These are phyloP conservation scores for Rugalucina vietnamica DNA, from an alignment of 2,888 invertebrate genomes.

Conservation along the genomic window DNA sequence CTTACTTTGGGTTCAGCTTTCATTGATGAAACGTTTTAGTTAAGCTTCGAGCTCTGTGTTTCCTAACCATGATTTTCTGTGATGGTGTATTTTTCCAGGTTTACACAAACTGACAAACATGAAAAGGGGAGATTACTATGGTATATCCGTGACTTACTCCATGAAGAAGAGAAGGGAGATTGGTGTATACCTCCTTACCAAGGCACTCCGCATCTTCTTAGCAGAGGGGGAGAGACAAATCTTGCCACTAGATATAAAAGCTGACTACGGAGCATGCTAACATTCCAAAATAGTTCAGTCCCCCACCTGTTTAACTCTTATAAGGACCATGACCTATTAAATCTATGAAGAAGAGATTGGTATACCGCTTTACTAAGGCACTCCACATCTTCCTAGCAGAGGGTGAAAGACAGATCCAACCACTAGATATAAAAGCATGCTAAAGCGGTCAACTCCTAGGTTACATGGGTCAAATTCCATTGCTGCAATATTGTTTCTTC, in stretches of 20 bases:
- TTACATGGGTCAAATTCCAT: too few species aligned
- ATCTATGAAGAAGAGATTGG: slow-evolving; percentile 88
- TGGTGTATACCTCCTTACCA: slow-evolving; percentile 91
- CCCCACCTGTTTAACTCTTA: too few species aligned
- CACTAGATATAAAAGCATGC: slow-evolving; percentile 87
- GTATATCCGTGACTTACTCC: slow-evolving; percentile 90
- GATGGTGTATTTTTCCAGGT: slow-evolving; percentile 84
- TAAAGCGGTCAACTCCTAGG: too few species aligned
- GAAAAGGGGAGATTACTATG: slow-evolving; percentile 93
- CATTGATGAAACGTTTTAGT: too few species aligned
- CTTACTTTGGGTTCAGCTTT: too few species aligned
- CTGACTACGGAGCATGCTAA: not conserved
- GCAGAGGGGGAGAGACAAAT: slow-evolving; percentile 95
- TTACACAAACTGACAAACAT: slow-evolving; percentile 91
- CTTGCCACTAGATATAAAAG: slow-evolving; percentile 88
- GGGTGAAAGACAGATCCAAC: slow-evolving; percentile 94
- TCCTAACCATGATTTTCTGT: too few species aligned
- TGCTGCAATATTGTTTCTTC: too few species aligned
- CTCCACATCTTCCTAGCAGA: slow-evolving; percentile 93
- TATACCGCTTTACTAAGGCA: slow-evolving; percentile 91
- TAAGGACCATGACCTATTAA: not conserved
- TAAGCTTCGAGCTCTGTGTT: too few species aligned
- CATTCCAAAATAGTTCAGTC: too few species aligned
- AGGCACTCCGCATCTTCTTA: slow-evolving; percentile 92
- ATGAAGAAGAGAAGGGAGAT: slow-evolving; percentile 89